phyloP scores from a whole-genome alignment of 2,113 vertebrate species.

The Myodes glareolus region DNA sequence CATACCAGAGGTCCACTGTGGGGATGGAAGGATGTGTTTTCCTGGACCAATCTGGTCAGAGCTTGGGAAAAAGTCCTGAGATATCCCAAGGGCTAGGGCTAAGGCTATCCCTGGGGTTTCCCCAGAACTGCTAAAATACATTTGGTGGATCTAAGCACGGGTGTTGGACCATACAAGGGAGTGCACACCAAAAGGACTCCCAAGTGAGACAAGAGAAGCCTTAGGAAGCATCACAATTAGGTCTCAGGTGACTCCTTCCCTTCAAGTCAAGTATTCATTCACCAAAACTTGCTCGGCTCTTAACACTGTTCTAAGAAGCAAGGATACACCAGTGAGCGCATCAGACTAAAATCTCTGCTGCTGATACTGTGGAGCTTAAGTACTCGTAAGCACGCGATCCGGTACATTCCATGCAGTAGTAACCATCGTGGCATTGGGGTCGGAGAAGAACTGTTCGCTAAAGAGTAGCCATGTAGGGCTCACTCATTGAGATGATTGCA shows the following conservation, averaged over 20 bases:
- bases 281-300: not conserved
- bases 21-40: not conserved
- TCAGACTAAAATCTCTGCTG: conserved; percentile 18
- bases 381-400: not conserved
- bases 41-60: not conserved
- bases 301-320: not conserved
- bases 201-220: not conserved
- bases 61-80: not conserved
- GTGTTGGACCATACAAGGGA: not conserved
- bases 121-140: not conserved
- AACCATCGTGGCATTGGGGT: not conserved
- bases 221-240: not conserved
- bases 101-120: not conserved
- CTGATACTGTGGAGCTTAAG: not conserved
- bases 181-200: not conserved
- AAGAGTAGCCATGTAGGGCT: not conserved
- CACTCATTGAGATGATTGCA: not conserved
- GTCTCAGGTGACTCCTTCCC: not conserved
- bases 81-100: not conserved
- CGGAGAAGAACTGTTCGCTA: not conserved
- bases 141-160: not conserved
- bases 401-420: not conserved
- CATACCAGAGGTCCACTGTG: no score
- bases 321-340: not conserved
- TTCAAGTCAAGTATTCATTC: not conserved